Conservation (phyloP, 2,113 vertebrate genomes). For the Colaptes auratus region DNA sequence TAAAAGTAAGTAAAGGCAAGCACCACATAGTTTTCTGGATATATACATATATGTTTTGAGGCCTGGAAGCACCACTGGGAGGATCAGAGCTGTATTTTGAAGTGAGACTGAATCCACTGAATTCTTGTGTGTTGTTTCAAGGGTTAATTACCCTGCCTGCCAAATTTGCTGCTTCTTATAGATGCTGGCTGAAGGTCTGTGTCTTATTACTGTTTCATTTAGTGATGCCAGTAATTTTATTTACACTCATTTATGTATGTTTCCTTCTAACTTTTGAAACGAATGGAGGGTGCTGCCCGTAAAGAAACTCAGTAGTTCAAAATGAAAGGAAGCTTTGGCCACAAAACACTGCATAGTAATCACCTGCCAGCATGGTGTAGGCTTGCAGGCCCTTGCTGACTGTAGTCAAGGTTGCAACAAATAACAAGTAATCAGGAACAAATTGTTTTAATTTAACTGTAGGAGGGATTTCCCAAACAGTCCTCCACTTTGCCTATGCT, state of each 20-base stretch:
- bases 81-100: neutral
- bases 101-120: neutral
- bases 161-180: neutral
- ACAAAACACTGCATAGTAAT: neutral
- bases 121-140: neutral
- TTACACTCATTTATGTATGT: neutral
- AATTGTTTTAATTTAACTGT: neutral
- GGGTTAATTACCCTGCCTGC: neutral
- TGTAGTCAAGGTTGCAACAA: neutral
- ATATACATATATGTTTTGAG: neutral
- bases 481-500: neutral
- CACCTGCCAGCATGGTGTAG: neutral
- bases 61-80: neutral
- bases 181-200: neutral
- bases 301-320: neutral
- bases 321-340: neutral
- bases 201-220: conserved; percentile 13
- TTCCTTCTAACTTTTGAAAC: neutral
- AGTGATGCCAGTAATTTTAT: neutral
- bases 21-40: neutral
- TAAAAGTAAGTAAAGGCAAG: neutral
- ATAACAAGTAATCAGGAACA: neutral
- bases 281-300: neutral
- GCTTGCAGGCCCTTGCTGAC: neutral
- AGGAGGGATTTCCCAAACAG: neutral